phyloP scores from a whole-genome alignment of 2,113 vertebrate species.

The Ammodytes marinus region DNA sequence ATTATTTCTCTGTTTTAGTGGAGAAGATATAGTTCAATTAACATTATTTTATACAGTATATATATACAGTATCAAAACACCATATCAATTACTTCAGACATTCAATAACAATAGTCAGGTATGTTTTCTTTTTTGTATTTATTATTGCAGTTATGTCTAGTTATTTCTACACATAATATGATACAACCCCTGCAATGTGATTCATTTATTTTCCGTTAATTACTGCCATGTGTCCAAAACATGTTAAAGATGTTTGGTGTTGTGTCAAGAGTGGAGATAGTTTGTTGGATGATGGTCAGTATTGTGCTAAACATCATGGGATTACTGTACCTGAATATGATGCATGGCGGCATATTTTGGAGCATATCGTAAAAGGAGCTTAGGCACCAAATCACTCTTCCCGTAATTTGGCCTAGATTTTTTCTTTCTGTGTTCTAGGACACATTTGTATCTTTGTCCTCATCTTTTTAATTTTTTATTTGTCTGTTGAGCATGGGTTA shows the following conservation, averaged over 20 bases:
- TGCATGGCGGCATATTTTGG: constrained; percentile 72
- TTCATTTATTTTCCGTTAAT: constrained; percentile 63
- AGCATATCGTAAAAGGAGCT: constrained; percentile 72
- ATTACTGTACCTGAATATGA: constrained; percentile 75
- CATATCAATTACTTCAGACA: constrained; percentile 11
- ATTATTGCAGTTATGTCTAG: constrained; percentile 20
- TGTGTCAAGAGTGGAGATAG: constrained; percentile 14
- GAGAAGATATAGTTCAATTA: no score
- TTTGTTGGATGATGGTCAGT: constrained; percentile 4
- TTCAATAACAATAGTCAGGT: constrained; percentile 7
- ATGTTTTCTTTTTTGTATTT: constrained; percentile 9
- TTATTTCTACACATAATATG: constrained; percentile 17
- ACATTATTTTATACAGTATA: no score
- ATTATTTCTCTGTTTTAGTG: no score
- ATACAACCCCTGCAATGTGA: constrained; percentile 44
- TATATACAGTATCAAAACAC: not conserved
- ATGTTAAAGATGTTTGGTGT: constrained; percentile 40
- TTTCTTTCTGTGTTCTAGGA: constrained; percentile 55
- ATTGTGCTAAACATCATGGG: constrained; percentile 37
- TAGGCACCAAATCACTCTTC: constrained; percentile 73
- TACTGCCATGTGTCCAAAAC: constrained; percentile 59
- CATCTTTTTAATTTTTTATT: constrained; percentile 45
- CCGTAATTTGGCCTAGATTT: constrained; percentile 73
- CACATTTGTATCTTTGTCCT: constrained; percentile 43
- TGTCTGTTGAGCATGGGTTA: constrained; percentile 49